Percentiles rank a stretch among this genome's conserved stretches.
phyloP scores from a whole-genome alignment of 2,113 vertebrate species.

The Turnix velox region DNA sequence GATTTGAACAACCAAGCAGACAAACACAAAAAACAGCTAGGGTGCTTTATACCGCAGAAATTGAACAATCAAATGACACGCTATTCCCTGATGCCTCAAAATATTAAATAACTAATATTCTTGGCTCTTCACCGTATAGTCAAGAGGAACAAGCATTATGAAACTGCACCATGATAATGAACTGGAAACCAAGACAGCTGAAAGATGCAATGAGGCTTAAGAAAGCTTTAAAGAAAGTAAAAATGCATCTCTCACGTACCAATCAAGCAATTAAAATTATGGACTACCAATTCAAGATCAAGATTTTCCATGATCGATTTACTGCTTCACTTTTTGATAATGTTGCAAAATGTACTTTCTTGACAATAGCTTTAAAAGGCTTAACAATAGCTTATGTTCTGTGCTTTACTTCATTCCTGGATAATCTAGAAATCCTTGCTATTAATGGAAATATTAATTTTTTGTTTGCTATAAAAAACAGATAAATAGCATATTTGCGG shows the following conservation, averaged over 20 bases:
- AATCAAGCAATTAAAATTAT: neutral
- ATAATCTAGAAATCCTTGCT: neutral
- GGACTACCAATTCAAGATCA: neutral
- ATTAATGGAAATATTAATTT: neutral
- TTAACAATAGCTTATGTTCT: neutral
- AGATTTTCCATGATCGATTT: neutral
- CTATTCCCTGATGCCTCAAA: neutral
- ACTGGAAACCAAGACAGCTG: neutral
- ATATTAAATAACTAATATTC: neutral
- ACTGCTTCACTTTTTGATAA: neutral
- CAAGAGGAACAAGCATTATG: neutral
- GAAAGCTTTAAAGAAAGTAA: neutral
- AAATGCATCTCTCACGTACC: neutral
- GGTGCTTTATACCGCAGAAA: neutral
- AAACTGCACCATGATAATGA: neutral
- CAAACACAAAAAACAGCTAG: neutral
- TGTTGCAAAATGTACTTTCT: neutral
- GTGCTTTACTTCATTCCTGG: neutral
- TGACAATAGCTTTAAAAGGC: neutral
- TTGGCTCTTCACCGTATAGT: neutral
- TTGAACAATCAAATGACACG: neutral
- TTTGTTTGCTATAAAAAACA: neutral
- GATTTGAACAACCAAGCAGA: neutral
- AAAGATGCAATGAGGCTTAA: neutral
- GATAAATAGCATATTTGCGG: neutral